Evolutionary conservation across 2,888 invertebrate species (phyloP).

Genomic region (Lumbricus terrestris): DNA sequence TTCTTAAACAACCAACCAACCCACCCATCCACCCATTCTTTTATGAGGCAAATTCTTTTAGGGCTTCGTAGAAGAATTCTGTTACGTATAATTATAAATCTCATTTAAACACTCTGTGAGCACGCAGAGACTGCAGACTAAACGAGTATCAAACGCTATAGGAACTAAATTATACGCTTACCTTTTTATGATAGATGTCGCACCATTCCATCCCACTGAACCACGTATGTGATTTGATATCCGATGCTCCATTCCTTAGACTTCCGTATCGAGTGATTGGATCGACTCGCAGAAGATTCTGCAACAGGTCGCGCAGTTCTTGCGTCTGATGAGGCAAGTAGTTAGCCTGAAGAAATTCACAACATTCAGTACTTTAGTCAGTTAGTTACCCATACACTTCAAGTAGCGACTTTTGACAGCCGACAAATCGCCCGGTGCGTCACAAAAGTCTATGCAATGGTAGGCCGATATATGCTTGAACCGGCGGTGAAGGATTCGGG

Average conservation of each 20-base stretch:
- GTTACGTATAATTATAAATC: not conserved
- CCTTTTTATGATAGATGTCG: conserved; percentile 90
- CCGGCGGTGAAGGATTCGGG: not conserved
- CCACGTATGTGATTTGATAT: conserved; percentile 97
- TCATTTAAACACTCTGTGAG: too few species aligned
- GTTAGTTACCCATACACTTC: not conserved
- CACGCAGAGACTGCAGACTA: not conserved
- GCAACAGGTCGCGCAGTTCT: conserved; percentile 86
- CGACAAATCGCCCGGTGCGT: too few species aligned
- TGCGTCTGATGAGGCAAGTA: conserved; percentile 7
- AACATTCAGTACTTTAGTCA: not conserved
- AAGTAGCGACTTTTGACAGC: too few species aligned
- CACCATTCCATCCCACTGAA: conserved; percentile 97
- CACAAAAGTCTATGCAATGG: not conserved
- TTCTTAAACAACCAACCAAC: too few species aligned
- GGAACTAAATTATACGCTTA: conserved; percentile 44
- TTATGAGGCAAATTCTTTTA: not conserved
- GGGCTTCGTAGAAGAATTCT: not conserved
- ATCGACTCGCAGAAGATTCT: conserved; percentile 77
- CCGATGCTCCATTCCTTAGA: conserved; percentile 93
- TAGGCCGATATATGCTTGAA: not conserved
- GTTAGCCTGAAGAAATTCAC: conserved; percentile 67
- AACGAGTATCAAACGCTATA: not conserved
- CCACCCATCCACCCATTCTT: not conserved
- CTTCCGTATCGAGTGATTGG: conserved; percentile 95